Evolutionary conservation across 2,888 invertebrate genomes (phyloP), one percentile per base, ranked within the genome.

Genomic region (Caenorhabditis angaria): DNA sequence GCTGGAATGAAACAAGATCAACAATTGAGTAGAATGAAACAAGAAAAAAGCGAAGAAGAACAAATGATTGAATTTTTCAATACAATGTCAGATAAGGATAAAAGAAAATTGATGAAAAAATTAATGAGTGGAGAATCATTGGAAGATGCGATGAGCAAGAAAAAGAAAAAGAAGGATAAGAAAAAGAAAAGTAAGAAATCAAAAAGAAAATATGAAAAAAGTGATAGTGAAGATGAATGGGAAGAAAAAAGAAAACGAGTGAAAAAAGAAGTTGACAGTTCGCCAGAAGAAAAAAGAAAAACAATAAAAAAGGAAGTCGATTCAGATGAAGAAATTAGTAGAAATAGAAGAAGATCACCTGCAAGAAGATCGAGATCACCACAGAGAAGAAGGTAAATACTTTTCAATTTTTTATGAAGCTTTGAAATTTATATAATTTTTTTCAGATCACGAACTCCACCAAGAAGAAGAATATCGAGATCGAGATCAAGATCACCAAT

Each of bases 21-120:
- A 28, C 70, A 77, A 57, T 48, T 80, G 58, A 58, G 62, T 22
- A 53, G 62, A n/a, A 79, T 77, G 79, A 75, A 61, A 25, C 56
- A 62, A 24, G 65, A 69, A 20, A 64, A 70, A 41, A 73, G 54
- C 10, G 76, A 78, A 28, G 73, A 70, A 12, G 78, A 80, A 24
- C 61, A 70, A 47, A 78, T 78, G 66, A 35, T 67, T 35, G 75
- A 80, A 12, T 85, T 84, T 62, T 68, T 84, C 55, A 72, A 78
- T 53, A 60, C 73, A 10, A 54, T 84, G 68, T 68, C 60, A 24
- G 76, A 82, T n/a, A 84, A 83, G 64, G 80, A 84, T 47, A 82
- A 81, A 25, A 72, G 75, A 61, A 85, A 81, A 57, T 24, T 84
- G 29, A 76, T 82, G 76, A 81, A 78, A 76, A 70, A 63, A 50